A percentile compares a stretch with the other conserved stretches of the same genome.
Conservation (phyloP, 2,113 vertebrate species). For the Nothocercus nigrocapillus region DNA sequence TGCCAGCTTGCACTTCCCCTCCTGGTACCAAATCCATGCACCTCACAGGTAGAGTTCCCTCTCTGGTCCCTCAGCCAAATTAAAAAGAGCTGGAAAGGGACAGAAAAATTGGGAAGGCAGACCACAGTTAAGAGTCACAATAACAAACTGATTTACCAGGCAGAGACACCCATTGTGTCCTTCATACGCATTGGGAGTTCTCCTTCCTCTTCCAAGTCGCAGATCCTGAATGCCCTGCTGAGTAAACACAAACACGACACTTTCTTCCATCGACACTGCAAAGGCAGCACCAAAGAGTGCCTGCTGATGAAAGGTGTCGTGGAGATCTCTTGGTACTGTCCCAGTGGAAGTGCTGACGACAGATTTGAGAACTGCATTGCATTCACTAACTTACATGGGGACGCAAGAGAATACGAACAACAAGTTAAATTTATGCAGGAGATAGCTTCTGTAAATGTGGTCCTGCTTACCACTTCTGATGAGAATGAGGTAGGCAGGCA, state of each 20-base stretch:
- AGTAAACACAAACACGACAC: conserved; percentile 71
- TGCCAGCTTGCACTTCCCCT: conserved; percentile 83
- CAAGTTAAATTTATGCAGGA: conserved; percentile 69
- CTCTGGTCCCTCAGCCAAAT: conserved; percentile 78
- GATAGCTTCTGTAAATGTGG: conserved; percentile 72
- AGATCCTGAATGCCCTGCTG: conserved; percentile 77
- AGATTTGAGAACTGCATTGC: conserved; percentile 75
- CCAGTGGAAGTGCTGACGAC: conserved; percentile 67
- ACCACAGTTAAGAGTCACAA: conserved; percentile 7
- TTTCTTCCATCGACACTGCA: conserved; percentile 78
- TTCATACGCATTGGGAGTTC: conserved; percentile 78
- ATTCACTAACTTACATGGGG: conserved; percentile 79
- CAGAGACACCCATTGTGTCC: conserved; percentile 71
- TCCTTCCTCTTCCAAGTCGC: conserved; percentile 79
- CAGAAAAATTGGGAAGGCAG: background rate
- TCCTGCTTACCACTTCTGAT: conserved; percentile 64
- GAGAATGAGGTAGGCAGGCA: background rate
- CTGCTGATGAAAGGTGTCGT: conserved; percentile 77
- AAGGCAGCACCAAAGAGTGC: conserved; percentile 64
- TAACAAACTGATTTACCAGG: conserved; percentile 67
- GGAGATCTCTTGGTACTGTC: conserved; percentile 84
- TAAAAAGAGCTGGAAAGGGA: conserved; percentile 76
- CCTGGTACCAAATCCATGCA: conserved; percentile 71
- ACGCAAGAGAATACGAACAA: conserved; percentile 48
- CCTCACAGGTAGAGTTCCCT: conserved; percentile 68